phyloP scores from a whole-genome alignment of 2,797 vertebrate genomes.

The Anniella stebbinsi region DNA sequence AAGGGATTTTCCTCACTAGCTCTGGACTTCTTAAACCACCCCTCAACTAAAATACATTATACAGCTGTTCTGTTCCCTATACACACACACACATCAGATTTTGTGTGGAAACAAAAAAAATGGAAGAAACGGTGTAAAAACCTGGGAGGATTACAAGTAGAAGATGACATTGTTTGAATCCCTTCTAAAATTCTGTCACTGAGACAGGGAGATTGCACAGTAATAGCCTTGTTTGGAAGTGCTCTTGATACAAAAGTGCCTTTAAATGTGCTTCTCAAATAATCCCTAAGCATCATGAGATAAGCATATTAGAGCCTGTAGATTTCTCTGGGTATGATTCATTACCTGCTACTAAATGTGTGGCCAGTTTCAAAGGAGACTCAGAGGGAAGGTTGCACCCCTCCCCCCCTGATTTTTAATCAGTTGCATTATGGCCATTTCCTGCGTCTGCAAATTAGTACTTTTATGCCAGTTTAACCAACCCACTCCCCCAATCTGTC shows the following conservation, averaged over 20 bases:
- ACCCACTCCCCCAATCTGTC: slow-evolving; percentile 38
- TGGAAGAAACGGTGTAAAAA: too few relatives aligned
- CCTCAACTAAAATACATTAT: too few relatives aligned
- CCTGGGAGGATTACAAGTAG: too few relatives aligned
- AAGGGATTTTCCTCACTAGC: not conserved
- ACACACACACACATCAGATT: too few relatives aligned
- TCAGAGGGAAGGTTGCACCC: slow-evolving; percentile 19
- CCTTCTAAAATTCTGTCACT: too few relatives aligned
- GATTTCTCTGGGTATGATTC: not conserved
- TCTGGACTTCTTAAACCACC: not conserved
- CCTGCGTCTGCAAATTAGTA: slow-evolving; percentile 50
- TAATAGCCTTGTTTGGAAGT: not conserved
- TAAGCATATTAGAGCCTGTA: not conserved
- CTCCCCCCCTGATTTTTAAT: slow-evolving; percentile 10
- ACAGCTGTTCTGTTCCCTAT: too few relatives aligned
- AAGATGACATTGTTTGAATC: too few relatives aligned
- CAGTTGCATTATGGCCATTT: slow-evolving; percentile 28
- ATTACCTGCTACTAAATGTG: accelerated
- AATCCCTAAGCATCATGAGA: not conserved
- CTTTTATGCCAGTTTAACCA: slow-evolving; percentile 51
- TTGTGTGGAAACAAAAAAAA: too few relatives aligned
- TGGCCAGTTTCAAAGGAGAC: not conserved
- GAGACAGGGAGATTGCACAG: too few relatives aligned
- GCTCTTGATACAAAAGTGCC: not conserved
- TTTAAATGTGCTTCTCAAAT: slow-evolving; percentile 30